Conservation (phyloP, 2,113 vertebrate species). For the Hymenochirus boettgeri region DNA sequence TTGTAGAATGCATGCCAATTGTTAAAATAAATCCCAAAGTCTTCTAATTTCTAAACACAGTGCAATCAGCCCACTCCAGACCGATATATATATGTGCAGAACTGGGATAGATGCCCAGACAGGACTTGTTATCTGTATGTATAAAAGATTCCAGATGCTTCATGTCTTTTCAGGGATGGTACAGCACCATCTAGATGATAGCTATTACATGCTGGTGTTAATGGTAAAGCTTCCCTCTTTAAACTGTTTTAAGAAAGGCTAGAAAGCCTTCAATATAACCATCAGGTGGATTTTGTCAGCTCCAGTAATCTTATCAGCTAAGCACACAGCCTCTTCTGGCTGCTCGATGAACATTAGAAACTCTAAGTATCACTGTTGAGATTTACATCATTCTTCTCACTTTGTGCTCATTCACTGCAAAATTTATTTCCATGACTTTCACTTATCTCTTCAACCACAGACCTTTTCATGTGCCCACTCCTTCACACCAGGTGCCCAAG, state of each 20-base stretch:
- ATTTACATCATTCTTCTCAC: slow-evolving; percentile 64
- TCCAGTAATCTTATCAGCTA: slow-evolving; percentile 68
- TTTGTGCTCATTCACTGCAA: slow-evolving; percentile 59
- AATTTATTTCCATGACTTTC: slow-evolving; percentile 57
- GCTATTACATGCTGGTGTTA: slow-evolving; percentile 35
- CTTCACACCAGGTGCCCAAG: slow-evolving; percentile 47
- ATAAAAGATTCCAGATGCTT: slow-evolving; percentile 49
- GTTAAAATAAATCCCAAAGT: slow-evolving; percentile 32
- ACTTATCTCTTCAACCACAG: slow-evolving; percentile 67
- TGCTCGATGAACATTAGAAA: slow-evolving; percentile 66
- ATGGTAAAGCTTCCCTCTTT: slow-evolving; percentile 46
- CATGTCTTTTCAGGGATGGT: slow-evolving; percentile 42
- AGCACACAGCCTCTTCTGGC: slow-evolving; percentile 64
- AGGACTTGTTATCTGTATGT: slow-evolving; percentile 29
- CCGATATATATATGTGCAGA: not conserved
- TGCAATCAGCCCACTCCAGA: slow-evolving; percentile 14
- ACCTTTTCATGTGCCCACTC: slow-evolving; percentile 61
- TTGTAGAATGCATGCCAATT: slow-evolving; percentile 44
- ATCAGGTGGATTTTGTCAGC: slow-evolving; percentile 62
- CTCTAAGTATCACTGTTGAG: slow-evolving; percentile 58
- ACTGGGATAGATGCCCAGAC: slow-evolving; percentile 6
- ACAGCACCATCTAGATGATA: slow-evolving; percentile 53
- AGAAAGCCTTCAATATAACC: slow-evolving; percentile 49
- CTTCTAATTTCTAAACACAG: slow-evolving; percentile 8
- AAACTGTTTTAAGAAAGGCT: slow-evolving; percentile 48